Conservation (phyloP, 2,888 invertebrate genomes). For the Girardia tigrina region DNA sequence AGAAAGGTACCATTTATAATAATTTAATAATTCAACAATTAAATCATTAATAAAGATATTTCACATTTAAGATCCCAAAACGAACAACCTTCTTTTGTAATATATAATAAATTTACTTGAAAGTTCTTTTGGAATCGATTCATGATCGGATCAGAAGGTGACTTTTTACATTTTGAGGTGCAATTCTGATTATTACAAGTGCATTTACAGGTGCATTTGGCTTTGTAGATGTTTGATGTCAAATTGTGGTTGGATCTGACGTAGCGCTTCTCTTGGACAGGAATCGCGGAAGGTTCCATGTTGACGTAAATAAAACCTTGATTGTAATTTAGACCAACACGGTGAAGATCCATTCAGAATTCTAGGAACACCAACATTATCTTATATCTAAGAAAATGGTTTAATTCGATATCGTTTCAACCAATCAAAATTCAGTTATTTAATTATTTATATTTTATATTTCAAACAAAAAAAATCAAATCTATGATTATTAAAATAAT, state of each 20-base stretch:
- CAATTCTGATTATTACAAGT: neutral
- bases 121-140: neutral
- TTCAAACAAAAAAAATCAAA: neutral
- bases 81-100: no score
- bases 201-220: neutral
- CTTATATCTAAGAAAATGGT: neutral
- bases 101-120: neutral
- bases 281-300: neutral
- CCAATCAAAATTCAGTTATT: neutral
- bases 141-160: neutral
- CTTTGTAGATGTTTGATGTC: neutral
- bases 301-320: neutral
- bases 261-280: neutral
- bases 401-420: neutral
- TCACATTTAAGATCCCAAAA: no score
- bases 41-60: no score
- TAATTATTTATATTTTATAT: neutral
- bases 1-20: no score
- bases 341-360: constrained; percentile 9
- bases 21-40: no score
- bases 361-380: neutral
- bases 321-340: constrained; percentile 6
- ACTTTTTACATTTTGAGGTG: neutral
- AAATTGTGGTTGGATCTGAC: constrained; percentile 1
- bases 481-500: no score